Conservation (phyloP, 2,113 vertebrate species). For the Sardina pilchardus region DNA sequence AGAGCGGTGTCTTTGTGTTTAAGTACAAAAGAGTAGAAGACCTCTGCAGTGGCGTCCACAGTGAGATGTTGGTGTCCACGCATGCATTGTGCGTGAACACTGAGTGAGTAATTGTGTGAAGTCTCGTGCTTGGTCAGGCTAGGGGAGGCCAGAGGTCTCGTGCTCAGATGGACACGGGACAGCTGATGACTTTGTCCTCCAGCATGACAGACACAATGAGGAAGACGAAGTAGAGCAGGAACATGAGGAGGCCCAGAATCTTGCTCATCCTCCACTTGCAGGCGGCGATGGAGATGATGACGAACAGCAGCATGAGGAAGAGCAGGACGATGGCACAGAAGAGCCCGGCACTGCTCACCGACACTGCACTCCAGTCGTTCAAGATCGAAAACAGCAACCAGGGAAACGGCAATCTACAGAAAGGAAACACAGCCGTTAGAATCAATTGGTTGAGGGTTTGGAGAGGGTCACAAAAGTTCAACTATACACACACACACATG, state of each 20-base stretch:
- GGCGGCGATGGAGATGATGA: slow-evolving; percentile 71
- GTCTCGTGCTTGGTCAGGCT: neutral
- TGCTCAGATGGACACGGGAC: slow-evolving; percentile 67
- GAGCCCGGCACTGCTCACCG: slow-evolving; percentile 76
- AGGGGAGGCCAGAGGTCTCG: neutral
- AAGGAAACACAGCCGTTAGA: slow-evolving; percentile 15
- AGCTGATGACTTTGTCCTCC: slow-evolving; percentile 72
- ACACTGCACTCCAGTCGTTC: slow-evolving; percentile 63
- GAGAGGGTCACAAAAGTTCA: neutral
- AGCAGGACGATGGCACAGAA: slow-evolving; percentile 78
- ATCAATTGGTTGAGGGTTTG: neutral
- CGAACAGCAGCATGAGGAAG: slow-evolving; percentile 77
- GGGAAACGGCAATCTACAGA: slow-evolving; percentile 69
- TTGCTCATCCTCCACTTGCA: slow-evolving; percentile 78
- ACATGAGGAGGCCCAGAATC: slow-evolving; percentile 68
- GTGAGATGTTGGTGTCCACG: neutral
- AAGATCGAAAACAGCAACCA: slow-evolving; percentile 67
- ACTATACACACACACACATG: neutral
- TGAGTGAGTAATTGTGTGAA: neutral
- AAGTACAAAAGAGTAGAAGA: neutral
- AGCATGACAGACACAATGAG: slow-evolving; percentile 75
- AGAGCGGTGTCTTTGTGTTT: neutral
- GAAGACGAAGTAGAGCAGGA: slow-evolving; percentile 75
- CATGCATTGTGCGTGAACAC: neutral
- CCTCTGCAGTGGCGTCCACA: neutral